Evolutionary conservation across 2,888 invertebrate species (phyloP).

Genomic region (Deilephila porcellus): DNA sequence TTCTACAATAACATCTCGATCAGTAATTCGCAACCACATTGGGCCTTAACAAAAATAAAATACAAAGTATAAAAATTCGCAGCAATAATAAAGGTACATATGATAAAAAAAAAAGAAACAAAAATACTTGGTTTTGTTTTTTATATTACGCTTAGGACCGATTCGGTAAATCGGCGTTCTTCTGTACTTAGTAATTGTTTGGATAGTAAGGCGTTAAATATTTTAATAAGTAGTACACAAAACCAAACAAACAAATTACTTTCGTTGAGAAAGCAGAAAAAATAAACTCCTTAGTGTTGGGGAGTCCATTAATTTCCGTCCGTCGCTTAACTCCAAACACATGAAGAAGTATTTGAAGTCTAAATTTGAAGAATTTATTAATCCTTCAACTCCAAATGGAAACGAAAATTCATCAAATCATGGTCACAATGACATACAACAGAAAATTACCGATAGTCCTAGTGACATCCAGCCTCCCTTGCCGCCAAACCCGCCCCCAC

Average conservation of each 20-base stretch:
- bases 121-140: too few species aligned
- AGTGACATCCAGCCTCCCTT: conserved; percentile 56
- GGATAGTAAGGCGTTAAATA: neutral
- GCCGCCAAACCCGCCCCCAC: conserved; percentile 59
- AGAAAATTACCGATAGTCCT: conserved; percentile 25
- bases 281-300: conserved; percentile 45
- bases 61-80: too few species aligned
- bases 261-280: neutral
- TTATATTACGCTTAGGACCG: too few species aligned
- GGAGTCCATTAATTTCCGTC: conserved; percentile 59
- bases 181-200: too few species aligned
- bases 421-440: neutral
- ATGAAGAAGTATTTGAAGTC: conserved; percentile 70
- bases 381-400: neutral
- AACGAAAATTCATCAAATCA: neutral
- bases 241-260: neutral
- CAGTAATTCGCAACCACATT: too few species aligned
- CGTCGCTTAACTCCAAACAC: conserved; percentile 69
- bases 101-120: too few species aligned
- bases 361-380: conserved; percentile 38
- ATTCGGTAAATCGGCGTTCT: too few species aligned
- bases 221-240: neutral
- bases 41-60: too few species aligned
- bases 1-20: too few species aligned
- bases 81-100: too few species aligned